Evolutionary conservation across 2,113 vertebrate species (phyloP), one percentile per base, ranked within the genome.

Genomic region (Oxyruncus cristatus): DNA sequence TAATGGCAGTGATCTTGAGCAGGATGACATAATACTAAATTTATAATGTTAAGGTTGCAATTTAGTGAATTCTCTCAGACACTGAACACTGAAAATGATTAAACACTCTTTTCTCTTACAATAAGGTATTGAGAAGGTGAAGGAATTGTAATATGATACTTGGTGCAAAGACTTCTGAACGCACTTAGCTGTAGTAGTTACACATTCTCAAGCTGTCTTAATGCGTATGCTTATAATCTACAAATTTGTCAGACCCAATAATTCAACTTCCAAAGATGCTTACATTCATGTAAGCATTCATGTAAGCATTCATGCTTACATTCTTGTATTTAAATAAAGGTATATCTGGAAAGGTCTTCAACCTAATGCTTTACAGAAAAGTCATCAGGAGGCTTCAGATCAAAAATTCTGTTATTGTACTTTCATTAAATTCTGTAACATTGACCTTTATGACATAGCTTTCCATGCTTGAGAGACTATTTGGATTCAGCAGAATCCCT

Each of bases 51-150:
- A 92, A 95, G 75, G 79, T 84, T 95, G 66, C 67, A 93, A 67
- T 97, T 96, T 85, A 75, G 28, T 37, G 85, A 88, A 77, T 92
- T 92, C 39, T 88, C 27, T 61, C 66, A 88, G 88, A 82, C 70
- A 85, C 22, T 53, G 87, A 85, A 80, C 9, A 37, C 14, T 80
- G 79, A 52, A 93, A 77, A 85, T 85, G 56, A 95, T 95, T 91
- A 91, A 91, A 90, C 63, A 93, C 70, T 87, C 65, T 91, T 96
- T 96, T 41, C 52, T 86, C 56, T 93, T 83, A 30, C 52, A 93
- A 42, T 72, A 85, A 79, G 37, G 95, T 97, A 94, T 89, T 95
- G 85, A 93, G 96, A 83, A 97, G 37, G 83, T 96, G 90, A 97
- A 95, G 56, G 32, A 27, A 95, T 97, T 96, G 89, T 89, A 93